These are phyloP conservation scores for Pelagia noctiluca DNA, from an alignment of 30 jellyfish, hydroid and myxozoan genomes.

Conservation along the genomic window DNA sequence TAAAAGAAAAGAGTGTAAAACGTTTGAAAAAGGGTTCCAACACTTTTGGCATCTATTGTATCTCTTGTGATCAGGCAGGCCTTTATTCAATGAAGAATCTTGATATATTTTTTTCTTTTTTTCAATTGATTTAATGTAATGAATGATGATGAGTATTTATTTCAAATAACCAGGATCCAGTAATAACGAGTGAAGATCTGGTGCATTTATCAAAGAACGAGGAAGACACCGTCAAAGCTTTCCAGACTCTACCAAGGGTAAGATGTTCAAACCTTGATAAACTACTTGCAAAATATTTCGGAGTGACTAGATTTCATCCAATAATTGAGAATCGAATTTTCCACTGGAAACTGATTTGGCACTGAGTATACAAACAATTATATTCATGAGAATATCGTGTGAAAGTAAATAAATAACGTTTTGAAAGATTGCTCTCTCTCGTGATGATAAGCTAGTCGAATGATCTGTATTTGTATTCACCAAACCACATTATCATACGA, in stretches of 20 bases:
- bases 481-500: too few species aligned
- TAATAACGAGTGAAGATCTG: constrained; percentile 28
- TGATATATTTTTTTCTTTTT: not conserved
- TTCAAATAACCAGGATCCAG: constrained; percentile 77
- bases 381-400: not conserved
- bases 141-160: too few species aligned
- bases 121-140: not conserved
- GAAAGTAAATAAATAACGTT: not conserved
- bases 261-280: not conserved
- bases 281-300: not conserved
- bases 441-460: not conserved
- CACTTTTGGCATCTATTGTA: too few species aligned
- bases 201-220: not conserved
- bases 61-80: too few species aligned
- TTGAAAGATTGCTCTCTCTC: not conserved
- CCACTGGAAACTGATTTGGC: not conserved
- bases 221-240: constrained; percentile 47
- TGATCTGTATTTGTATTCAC: not conserved
- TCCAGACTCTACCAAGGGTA: constrained; percentile 55
- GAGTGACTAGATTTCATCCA: not conserved
- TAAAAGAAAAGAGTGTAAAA: too few species aligned
- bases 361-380: not conserved
- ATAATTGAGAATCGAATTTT: not conserved
- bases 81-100: not conserved
- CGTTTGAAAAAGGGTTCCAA: too few species aligned